Percentiles rank a stretch among this genome's conserved stretches.
These are phyloP conservation scores for Lagocephalus sceleratus DNA, from an alignment of 2,797 vertebrate genomes.

Conservation along the genomic window DNA sequence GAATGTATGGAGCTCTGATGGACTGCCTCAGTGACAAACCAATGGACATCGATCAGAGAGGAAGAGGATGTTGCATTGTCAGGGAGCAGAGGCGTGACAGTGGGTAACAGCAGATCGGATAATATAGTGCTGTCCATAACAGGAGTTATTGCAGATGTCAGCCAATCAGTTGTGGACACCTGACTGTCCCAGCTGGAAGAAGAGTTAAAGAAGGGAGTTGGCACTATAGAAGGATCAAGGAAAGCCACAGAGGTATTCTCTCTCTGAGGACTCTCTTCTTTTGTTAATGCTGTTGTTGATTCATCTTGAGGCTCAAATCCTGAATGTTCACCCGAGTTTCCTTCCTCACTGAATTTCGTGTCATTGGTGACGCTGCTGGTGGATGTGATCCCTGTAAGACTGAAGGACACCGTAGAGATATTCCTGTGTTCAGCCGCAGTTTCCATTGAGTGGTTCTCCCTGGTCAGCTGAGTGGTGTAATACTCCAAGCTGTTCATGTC, in stretches of 20 bases:
- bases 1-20: slow-evolving; percentile 36
- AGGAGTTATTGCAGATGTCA: slow-evolving; percentile 38
- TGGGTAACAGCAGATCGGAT: slow-evolving; percentile 40
- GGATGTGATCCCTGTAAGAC: slow-evolving; percentile 46
- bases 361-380: slow-evolving; percentile 46
- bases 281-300: slow-evolving; percentile 33
- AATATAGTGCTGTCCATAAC: slow-evolving; percentile 31
- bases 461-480: slow-evolving; percentile 69
- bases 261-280: slow-evolving; percentile 47
- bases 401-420: slow-evolving; percentile 43
- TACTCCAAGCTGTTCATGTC: slow-evolving; percentile 73
- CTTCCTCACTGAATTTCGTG: slow-evolving; percentile 54
- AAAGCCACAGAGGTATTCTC: slow-evolving; percentile 59
- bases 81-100: slow-evolving; percentile 47
- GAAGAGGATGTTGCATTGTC: slow-evolving; percentile 39
- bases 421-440: slow-evolving; percentile 62
- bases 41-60: slow-evolving; percentile 63
- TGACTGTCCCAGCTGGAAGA: slow-evolving; percentile 65
- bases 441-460: slow-evolving; percentile 39
- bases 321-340: slow-evolving; percentile 61
- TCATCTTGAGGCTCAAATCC: slow-evolving; percentile 63
- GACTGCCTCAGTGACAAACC: slow-evolving; percentile 67
- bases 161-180: slow-evolving; percentile 68
- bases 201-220: slow-evolving; percentile 50
- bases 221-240: slow-evolving; percentile 64